Conservation (phyloP, 2,888 invertebrate genomes). For the Agrochola macilenta region DNA sequence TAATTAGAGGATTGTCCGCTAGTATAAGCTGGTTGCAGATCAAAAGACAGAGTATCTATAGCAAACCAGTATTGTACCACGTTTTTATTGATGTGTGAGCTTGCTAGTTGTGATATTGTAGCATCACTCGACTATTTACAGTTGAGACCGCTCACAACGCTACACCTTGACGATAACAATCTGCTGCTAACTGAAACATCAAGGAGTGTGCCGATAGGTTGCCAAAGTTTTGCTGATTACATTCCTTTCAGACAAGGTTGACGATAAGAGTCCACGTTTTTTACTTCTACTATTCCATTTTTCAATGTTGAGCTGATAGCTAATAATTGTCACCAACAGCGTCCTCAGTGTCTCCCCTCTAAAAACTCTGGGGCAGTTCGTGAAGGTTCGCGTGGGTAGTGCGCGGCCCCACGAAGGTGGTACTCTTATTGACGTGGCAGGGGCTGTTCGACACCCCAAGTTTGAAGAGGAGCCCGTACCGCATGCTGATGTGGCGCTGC, state of each 20-base stretch:
- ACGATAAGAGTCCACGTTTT: background rate
- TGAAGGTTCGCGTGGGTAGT: slow-evolving; percentile 86
- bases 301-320: background rate
- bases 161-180: background rate
- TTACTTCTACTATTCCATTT: background rate
- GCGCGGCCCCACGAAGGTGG: slow-evolving; percentile 82
- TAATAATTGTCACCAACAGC: slow-evolving; percentile 65
- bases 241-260: background rate
- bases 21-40: no score
- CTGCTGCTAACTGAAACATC: background rate
- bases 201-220: background rate
- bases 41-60: no score
- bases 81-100: no score
- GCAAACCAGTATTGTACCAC: no score
- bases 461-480: slow-evolving; percentile 88
- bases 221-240: background rate
- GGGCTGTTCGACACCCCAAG: slow-evolving; percentile 86
- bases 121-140: no score
- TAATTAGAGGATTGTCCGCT: no score
- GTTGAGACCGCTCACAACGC: no score
- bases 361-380: slow-evolving; percentile 79
- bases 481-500: slow-evolving; percentile 85
- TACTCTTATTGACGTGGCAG: slow-evolving; percentile 78
- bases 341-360: slow-evolving; percentile 86
- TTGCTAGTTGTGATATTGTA: no score